Base-by-base conservation (phyloP, 2,888 invertebrate species). In the Drosophila aldrichi region DNA sequence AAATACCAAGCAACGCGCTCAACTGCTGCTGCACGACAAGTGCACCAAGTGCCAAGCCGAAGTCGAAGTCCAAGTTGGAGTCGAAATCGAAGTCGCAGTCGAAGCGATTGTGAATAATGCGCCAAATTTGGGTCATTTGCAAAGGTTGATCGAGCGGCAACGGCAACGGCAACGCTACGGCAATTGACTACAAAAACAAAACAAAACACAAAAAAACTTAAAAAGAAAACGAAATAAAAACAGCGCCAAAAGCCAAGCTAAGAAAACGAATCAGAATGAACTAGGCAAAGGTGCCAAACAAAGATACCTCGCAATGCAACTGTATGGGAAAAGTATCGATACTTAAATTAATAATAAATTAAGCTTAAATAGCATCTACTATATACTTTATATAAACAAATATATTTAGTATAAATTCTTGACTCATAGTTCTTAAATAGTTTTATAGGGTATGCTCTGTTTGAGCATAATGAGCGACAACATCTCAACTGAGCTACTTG, bases 81-180 rank as follows among this genome's bases (percentile, higher is more conserved):
- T 64, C 64, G 34, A 16, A 60, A 41, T 54, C 70, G 51, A 20
- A 71, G 58, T 51, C 58, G 56, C 56, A 74, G 29, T 46, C 65
- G 64, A 69, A 73, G 56, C 81, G 77, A 81, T 81, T 80, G 81
- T 76, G 66, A 69, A 70, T 73, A 81, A 73, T 73, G 73, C 75
- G 68, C 72, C 73, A 75, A 84, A 85, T 85, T 85, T 84, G 77
- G 84, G 84, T 84, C 84, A 84, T 82, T 84, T 83, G 81, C 81
- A 82, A 84, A 84, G 85, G 85, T 84, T 84, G 85, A 85, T 84
- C 82, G 79, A 82, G 51, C 78, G 70, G 65, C 64, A 51, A 40
- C 48, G 70, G 65, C 64, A 51, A 40, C 48, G 68, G 70, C 64
- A 68, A 54, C 61, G 69, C 36, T 44, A 49, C 54, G 61, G 62